These are phyloP conservation scores for Drosophila parvula DNA, from an alignment of 1,140 invertebrate species.

Conservation along the genomic window DNA sequence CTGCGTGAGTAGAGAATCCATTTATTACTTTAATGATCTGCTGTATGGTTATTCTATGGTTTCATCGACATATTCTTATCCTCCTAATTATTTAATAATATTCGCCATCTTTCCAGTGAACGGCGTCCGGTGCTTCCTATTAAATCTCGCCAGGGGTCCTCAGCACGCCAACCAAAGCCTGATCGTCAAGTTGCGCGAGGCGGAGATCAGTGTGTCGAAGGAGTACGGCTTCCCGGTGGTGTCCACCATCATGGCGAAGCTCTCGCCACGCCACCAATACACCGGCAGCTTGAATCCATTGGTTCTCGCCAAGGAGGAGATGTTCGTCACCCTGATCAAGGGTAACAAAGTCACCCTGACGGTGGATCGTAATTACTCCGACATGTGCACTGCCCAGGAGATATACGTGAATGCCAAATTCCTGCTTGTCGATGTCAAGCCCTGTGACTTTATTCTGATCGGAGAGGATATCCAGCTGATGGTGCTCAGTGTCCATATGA, in stretches of 20 bases:
- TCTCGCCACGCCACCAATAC: slow-evolving; percentile 71
- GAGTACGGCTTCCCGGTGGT: slow-evolving; percentile 67
- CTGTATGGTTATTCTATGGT: no score
- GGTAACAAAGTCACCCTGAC: slow-evolving; percentile 48
- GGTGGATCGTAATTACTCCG: slow-evolving; percentile 57
- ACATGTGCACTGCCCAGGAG: not conserved
- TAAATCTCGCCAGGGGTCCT: slow-evolving; percentile 64
- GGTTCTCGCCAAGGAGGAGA: not conserved
- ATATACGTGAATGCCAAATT: slow-evolving; percentile 77
- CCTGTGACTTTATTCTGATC: slow-evolving; percentile 68
- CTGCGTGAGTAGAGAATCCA: slow-evolving; percentile 49
- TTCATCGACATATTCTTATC: not conserved
- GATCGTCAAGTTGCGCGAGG: slow-evolving; percentile 65
- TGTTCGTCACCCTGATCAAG: slow-evolving; percentile 7
- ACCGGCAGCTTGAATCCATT: slow-evolving; percentile 49
- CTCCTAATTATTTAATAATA: not conserved
- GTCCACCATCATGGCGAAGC: slow-evolving; percentile 66
- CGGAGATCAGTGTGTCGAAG: slow-evolving; percentile 65
- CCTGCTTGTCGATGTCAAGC: slow-evolving; percentile 48
- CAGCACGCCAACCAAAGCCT: slow-evolving; percentile 60
- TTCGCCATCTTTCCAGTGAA: slow-evolving; percentile 25
- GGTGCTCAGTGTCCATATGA: slow-evolving; percentile 29
- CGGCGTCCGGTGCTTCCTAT: slow-evolving; percentile 67
- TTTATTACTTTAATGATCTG: not conserved
- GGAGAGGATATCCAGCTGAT: slow-evolving; percentile 67